Evolutionary conservation across 2,113 vertebrate genomes (phyloP).

Genomic region (Climacteris rufus): DNA sequence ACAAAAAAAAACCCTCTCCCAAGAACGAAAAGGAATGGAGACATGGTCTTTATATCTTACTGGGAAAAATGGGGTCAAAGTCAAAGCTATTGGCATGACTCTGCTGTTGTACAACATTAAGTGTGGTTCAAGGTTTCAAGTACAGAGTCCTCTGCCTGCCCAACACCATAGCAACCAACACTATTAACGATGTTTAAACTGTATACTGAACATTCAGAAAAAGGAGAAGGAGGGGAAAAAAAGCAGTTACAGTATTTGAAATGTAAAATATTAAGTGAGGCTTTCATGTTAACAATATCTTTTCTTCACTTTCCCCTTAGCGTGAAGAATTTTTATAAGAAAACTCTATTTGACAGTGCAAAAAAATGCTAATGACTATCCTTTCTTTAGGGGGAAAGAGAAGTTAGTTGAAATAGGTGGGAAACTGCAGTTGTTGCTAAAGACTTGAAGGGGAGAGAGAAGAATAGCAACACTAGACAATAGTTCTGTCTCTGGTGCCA

Average conservation of each 20-base stretch:
- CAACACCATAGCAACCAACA: conserved; percentile 49
- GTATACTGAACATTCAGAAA: conserved; percentile 17
- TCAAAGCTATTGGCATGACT: conserved; percentile 32
- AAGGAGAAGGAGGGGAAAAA: neutral
- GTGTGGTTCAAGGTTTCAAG: conserved; percentile 10
- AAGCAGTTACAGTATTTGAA: conserved; percentile 50
- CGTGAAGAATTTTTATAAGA: conserved; percentile 32
- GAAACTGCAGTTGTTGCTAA: conserved; percentile 43
- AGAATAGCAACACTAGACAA: conserved; percentile 21
- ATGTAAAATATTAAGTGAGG: conserved; percentile 51
- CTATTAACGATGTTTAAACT: conserved; percentile 36
- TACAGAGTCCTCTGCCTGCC: neutral
- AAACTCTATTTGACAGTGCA: conserved; percentile 1
- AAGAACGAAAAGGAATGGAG: neutral
- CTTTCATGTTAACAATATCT: conserved; percentile 54
- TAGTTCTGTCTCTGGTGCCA: conserved; percentile 25
- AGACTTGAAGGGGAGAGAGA: conserved; percentile 10
- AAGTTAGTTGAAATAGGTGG: conserved; percentile 59
- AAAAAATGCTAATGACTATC: conserved; percentile 39
- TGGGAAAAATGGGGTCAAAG: conserved; percentile 1
- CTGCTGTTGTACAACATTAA: conserved; percentile 34
- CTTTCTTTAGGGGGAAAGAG: conserved; percentile 47
- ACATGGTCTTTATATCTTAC: neutral
- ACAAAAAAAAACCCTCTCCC: neutral
- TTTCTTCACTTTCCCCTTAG: conserved; percentile 29